Conservation (phyloP, 2,797 vertebrate genomes). For the Rachycentron canadum region DNA sequence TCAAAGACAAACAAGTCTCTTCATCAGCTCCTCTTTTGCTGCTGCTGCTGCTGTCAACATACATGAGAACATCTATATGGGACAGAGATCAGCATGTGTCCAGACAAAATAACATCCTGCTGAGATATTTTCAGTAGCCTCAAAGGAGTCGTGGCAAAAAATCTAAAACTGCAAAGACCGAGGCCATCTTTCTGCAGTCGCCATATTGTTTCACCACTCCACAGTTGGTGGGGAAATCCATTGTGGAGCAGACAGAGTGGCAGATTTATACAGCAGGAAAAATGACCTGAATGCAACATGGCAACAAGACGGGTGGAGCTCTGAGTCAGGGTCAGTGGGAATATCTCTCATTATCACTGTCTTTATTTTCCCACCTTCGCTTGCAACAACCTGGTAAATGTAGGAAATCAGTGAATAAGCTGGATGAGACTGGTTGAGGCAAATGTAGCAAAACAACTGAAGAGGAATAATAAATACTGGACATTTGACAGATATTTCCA, state of each 20-base stretch:
- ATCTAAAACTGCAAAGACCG: neutral
- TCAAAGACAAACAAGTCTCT: neutral
- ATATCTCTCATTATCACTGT: conserved; percentile 12
- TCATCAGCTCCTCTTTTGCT: neutral
- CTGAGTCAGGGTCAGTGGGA: conserved; percentile 14
- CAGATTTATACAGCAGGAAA: conserved; percentile 15
- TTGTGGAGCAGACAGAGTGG: neutral
- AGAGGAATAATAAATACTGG: neutral
- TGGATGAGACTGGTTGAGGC: neutral
- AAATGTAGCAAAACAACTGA: neutral
- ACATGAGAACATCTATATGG: neutral
- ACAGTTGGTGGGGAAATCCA: neutral
- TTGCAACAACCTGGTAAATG: conserved; percentile 4
- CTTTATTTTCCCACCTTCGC: neutral
- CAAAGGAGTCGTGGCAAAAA: neutral
- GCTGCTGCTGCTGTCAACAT: neutral
- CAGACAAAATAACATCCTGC: neutral
- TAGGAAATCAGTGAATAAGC: neutral
- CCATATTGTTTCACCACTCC: neutral
- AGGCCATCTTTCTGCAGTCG: neutral
- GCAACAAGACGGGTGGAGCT: conserved; percentile 1
- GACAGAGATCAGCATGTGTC: neutral
- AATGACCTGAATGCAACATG: neutral
- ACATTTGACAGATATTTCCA: neutral
- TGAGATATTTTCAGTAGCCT: neutral